Conservation (phyloP, 37 sponge, comb jelly and placozoan species). For the Beroe forskalii region DNA sequence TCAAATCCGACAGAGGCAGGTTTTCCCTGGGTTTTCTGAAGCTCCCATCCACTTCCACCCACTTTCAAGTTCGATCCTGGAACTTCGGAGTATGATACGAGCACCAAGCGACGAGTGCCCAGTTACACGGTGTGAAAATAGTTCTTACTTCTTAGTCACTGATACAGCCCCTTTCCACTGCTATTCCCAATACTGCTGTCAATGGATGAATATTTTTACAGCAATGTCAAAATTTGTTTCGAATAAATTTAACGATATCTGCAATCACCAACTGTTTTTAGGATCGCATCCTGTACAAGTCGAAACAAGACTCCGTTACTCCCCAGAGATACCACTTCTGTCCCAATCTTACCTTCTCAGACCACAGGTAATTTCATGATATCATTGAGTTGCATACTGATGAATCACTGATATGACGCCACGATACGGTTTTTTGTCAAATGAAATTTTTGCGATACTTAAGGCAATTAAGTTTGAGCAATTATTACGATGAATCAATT, state of each 20-base stretch:
- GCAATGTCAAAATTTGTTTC: background rate
- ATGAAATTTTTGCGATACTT: background rate
- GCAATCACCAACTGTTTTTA: background rate
- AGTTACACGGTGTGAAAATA: background rate
- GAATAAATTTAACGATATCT: background rate
- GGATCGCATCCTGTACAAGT: constrained; percentile 31
- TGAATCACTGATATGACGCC: background rate
- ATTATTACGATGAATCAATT: too few species aligned
- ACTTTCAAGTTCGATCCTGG: constrained; percentile 44
- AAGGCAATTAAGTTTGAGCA: background rate
- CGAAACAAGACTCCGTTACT: constrained; percentile 30
- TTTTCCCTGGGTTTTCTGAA: background rate
- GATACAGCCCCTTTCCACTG: background rate
- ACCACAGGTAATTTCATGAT: constrained; percentile 3
- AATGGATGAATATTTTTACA: background rate
- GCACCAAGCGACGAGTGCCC: constrained; percentile 7
- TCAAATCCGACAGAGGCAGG: background rate
- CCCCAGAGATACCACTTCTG: constrained; percentile 44
- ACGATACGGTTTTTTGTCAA: background rate
- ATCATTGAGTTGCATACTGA: background rate
- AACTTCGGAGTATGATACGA: constrained; percentile 16
- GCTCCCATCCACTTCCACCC: constrained; percentile 14
- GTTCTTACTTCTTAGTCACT: background rate
- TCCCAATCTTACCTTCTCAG: constrained; percentile 30
- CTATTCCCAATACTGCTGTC: background rate